phyloP scores from a whole-genome alignment of 2,113 vertebrate species.

The Oryzias celebensis region DNA sequence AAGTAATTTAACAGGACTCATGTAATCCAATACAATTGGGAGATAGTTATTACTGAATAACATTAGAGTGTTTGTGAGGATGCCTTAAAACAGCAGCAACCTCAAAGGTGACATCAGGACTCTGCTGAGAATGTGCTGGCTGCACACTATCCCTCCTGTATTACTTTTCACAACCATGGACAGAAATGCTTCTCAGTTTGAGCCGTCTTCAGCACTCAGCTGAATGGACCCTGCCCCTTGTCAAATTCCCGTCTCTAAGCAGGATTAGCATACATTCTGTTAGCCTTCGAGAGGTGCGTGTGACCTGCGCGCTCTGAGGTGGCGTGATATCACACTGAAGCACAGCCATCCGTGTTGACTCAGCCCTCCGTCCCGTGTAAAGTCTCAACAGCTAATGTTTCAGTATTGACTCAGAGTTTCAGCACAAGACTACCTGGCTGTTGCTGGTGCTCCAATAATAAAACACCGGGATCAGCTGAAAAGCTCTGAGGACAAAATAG shows the following conservation, averaged over 20 bases:
- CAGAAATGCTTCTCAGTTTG: constrained; percentile 34
- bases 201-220: constrained; percentile 37
- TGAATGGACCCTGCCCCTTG: constrained; percentile 41
- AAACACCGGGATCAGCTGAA: constrained; percentile 47
- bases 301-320: constrained; percentile 32
- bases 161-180: constrained; percentile 58
- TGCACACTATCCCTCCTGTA: constrained; percentile 17
- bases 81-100: neutral
- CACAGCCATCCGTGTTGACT: constrained; percentile 47
- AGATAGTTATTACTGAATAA: too few species aligned
- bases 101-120: neutral
- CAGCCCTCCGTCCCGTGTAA: constrained; percentile 59
- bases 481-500: constrained; percentile 40
- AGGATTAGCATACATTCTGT: constrained; percentile 41
- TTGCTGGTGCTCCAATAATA: constrained; percentile 30
- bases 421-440: constrained; percentile 35
- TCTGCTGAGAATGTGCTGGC: constrained; percentile 15
- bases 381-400: constrained; percentile 57
- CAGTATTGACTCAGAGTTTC: constrained; percentile 63
- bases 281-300: constrained; percentile 11
- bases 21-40: too few species aligned
- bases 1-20: neutral
- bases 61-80: neutral
- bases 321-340: constrained; percentile 55
- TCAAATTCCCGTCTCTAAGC: constrained; percentile 66